These are phyloP conservation scores for Protonemura montana DNA, from an alignment of 2,888 invertebrate species.

Conservation along the genomic window DNA sequence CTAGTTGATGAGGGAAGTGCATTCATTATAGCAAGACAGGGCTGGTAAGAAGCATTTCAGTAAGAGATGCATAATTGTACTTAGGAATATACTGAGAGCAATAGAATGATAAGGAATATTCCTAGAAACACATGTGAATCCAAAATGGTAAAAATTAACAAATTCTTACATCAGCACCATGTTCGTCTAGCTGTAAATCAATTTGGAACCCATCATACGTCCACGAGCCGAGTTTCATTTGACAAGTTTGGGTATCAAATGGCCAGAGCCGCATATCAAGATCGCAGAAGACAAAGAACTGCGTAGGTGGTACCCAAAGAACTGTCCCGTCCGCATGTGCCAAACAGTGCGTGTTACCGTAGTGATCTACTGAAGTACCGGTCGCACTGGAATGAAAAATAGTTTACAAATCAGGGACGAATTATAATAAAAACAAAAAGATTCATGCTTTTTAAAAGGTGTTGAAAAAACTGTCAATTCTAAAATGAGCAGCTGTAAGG, in stretches of 20 bases:
- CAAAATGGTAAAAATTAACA: no score
- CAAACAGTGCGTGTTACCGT: slow-evolving; percentile 65
- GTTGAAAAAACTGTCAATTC: not conserved
- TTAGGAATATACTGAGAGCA: no score
- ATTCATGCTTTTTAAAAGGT: not conserved
- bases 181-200: slow-evolving; percentile 53
- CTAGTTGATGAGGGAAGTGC: no score
- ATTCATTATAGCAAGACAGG: no score
- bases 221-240: slow-evolving; percentile 77
- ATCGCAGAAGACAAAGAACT: slow-evolving; percentile 71
- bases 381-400: slow-evolving; percentile 62
- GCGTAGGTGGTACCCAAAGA: slow-evolving; percentile 73
- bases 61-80: no score
- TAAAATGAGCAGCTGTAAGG: not conserved
- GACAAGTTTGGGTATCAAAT: slow-evolving; percentile 72
- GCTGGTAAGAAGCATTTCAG: no score
- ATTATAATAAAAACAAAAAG: not conserved
- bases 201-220: slow-evolving; percentile 70
- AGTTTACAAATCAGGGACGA: not conserved
- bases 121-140: no score
- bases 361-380: slow-evolving; percentile 67
- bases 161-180: slow-evolving; percentile 50
- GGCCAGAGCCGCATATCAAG: slow-evolving; percentile 78
- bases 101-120: no score
- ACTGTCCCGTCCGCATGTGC: slow-evolving; percentile 64